phyloP scores from a whole-genome alignment of 2,797 vertebrate genomes.

The Emydoidea blandingii region DNA sequence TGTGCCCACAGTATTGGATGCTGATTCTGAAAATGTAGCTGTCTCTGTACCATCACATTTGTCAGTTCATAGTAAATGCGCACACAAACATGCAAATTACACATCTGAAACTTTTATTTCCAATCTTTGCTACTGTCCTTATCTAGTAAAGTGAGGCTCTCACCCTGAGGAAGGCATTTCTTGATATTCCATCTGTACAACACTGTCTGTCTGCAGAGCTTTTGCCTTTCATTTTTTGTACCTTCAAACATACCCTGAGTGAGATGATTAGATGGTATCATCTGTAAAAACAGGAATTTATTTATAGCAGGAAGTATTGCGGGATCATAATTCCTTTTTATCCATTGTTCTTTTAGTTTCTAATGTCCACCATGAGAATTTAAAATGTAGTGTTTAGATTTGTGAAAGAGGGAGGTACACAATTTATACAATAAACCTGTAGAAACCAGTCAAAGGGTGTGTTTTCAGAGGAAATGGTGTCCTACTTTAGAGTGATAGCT shows the following conservation, averaged over 20 bases:
- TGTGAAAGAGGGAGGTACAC: background rate
- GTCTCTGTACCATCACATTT: background rate
- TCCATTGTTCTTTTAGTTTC: background rate
- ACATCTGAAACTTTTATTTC: background rate
- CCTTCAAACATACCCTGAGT: background rate
- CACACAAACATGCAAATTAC: background rate
- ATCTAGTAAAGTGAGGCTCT: background rate
- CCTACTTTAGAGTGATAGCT: background rate
- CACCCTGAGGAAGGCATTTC: background rate
- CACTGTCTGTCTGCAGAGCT: background rate
- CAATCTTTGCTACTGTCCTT: background rate
- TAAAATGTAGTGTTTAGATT: background rate
- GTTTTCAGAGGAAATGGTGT: background rate
- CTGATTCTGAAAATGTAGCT: background rate
- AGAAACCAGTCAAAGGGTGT: background rate
- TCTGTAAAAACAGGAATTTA: background rate
- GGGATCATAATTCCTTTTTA: background rate
- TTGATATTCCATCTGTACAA: background rate
- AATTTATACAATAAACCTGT: constrained; percentile 2
- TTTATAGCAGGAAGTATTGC: background rate
- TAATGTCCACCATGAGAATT: background rate
- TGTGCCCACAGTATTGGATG: background rate
- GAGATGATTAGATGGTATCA: background rate
- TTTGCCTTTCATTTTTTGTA: background rate
- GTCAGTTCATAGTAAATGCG: background rate